Percentiles rank a stretch among this genome's conserved stretches.
Conservation (phyloP, 2,797 vertebrate genomes). For the Dipus sagitta region DNA sequence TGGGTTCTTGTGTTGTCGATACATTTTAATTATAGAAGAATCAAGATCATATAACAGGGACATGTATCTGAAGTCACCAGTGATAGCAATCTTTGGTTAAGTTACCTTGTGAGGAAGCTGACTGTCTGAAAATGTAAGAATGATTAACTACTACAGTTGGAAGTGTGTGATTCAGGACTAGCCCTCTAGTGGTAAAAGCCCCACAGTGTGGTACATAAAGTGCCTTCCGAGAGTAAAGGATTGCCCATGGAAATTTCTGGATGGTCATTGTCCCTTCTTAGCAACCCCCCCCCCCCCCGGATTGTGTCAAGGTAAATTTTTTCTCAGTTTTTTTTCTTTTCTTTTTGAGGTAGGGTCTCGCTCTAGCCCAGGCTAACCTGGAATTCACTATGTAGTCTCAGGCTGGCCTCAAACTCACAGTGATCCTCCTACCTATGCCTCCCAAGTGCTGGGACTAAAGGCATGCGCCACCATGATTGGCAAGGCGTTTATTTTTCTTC, state of each 20-base stretch:
- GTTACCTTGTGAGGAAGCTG: not conserved
- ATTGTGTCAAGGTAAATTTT: not conserved
- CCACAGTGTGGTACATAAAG: not conserved
- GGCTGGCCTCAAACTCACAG: no score
- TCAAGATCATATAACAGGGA: no score
- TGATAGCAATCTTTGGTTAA: not conserved
- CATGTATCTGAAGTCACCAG: not conserved
- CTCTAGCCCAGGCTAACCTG: no score
- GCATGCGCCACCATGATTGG: no score
- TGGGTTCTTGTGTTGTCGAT: not conserved
- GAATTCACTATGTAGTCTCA: no score
- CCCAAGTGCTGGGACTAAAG: no score
- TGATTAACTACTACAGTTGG: not conserved
- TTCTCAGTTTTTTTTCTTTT: no score
- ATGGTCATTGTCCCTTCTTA: not conserved
- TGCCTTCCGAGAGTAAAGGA: not conserved
- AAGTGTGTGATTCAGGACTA: not conserved
- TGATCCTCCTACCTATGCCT: no score
- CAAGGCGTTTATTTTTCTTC: not conserved
- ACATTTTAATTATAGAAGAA: slow-evolving; percentile 12
- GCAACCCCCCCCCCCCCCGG: not conserved
- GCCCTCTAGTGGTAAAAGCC: slow-evolving; percentile 58
- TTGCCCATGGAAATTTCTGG: slow-evolving; percentile 36
- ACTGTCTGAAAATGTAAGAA: slow-evolving; percentile 44
- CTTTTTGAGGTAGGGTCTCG: no score